phyloP scores from a whole-genome alignment of 2,888 invertebrate species.

The Teinopalpus imperialis region DNA sequence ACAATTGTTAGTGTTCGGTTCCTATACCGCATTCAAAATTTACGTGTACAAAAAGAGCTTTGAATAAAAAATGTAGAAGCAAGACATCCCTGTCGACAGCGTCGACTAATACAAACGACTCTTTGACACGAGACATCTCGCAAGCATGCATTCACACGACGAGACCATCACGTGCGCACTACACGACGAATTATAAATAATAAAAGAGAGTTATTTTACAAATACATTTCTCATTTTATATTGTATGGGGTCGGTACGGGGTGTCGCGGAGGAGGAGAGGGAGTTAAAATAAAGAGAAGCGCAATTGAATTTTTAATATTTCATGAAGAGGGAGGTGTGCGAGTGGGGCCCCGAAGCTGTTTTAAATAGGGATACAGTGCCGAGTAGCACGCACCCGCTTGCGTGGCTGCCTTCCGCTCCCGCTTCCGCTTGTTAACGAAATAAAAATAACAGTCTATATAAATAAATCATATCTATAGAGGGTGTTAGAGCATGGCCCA shows the following conservation, averaged over 20 bases:
- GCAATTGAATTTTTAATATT: constrained; percentile 83
- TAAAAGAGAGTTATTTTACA: constrained; percentile 77
- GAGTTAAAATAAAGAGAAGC: constrained; percentile 82
- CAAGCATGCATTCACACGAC: constrained; percentile 16
- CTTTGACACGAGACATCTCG: constrained; percentile 10
- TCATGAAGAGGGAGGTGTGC: constrained; percentile 74
- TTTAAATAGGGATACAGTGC: constrained; percentile 74
- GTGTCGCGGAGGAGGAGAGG: constrained; percentile 64
- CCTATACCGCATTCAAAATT: too few relatives aligned
- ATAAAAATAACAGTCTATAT: too few relatives aligned
- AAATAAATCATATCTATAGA: too few relatives aligned
- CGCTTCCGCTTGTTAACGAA: constrained; percentile 25
- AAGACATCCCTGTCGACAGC: background rate
- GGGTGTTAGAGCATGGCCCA: too few relatives aligned
- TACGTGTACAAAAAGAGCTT: too few relatives aligned
- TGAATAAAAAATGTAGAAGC: background rate
- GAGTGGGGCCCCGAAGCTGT: constrained; percentile 58
- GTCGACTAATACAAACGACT: background rate
- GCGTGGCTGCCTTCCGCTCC: constrained; percentile 32
- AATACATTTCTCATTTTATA: constrained; percentile 81
- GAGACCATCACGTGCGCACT: constrained; percentile 27
- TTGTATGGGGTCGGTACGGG: constrained; percentile 63
- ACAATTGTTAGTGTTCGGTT: too few relatives aligned
- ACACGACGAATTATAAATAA: constrained; percentile 78
- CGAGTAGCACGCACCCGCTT: constrained; percentile 33